A percentile compares a stretch with the other conserved stretches of the same genome.
Conservation (phyloP, 2,888 invertebrate genomes). For the Lottia scabra region DNA sequence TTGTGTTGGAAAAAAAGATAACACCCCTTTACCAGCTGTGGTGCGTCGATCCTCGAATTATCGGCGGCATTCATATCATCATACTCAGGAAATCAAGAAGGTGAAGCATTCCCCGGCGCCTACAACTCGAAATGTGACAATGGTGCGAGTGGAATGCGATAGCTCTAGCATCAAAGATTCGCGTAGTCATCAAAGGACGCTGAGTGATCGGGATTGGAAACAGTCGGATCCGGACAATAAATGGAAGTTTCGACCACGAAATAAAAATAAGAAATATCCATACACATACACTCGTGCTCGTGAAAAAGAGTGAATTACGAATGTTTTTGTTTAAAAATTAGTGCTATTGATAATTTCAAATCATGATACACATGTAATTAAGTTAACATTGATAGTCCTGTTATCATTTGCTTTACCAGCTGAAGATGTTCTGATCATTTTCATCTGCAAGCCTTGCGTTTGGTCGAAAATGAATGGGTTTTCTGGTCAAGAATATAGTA, state of each 20-base stretch:
- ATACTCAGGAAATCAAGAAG: background rate
- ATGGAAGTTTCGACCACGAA: background rate
- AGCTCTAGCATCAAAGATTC: background rate
- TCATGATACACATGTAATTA: too few species aligned
- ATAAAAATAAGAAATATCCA: background rate
- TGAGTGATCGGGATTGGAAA: background rate
- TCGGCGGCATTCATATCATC: background rate
- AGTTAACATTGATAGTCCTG: too few species aligned
- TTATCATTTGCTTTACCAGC: too few species aligned
- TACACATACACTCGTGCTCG: background rate
- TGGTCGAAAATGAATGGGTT: too few species aligned
- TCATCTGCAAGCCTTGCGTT: too few species aligned
- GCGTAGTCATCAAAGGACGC: background rate
- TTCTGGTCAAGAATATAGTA: too few species aligned
- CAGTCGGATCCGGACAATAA: background rate
- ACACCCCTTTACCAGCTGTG: background rate
- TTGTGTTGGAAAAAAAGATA: background rate
- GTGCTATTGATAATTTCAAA: too few species aligned
- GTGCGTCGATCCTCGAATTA: background rate
- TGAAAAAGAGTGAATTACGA: background rate
- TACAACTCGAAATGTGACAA: background rate
- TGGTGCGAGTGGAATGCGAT: background rate
- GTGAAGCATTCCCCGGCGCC: background rate
- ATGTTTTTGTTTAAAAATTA: too few species aligned
- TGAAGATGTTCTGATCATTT: too few species aligned